Base-by-base conservation (phyloP, 2,113 vertebrate genomes). In the Todiramphus chloris region DNA sequence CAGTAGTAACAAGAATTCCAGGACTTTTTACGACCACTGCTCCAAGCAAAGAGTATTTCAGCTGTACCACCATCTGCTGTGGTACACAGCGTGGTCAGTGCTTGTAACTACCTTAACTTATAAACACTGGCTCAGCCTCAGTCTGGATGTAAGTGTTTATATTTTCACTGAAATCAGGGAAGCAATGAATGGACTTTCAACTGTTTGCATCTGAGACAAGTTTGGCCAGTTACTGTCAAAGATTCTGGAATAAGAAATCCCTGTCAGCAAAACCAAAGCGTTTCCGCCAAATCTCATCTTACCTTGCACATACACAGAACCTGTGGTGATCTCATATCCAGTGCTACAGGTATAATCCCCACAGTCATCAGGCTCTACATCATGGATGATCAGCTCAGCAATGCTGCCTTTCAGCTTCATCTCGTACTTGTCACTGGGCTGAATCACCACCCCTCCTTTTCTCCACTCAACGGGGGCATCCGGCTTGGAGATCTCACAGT, bases 261-360 rank as follows among this genome's bases (percentile, higher is more conserved):
- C 77, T 58, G 83, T 44, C 31, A 68, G 77, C 43, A 60, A 84
- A 82, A n/a, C 4, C 1, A 1, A 41, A 50, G 33, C 7, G 1
- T 33, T 82, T 68, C 56, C 39, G 35, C 14, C 73, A 8, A 1
- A 0, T 53, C 37, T 31, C 53, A 13, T 74, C 97, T 91, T 98
- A 99, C 99, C 99, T 99, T 99, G 98, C 67, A 99, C 98, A 28
- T 98, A 98, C 73, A 99, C 98, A 70, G 98, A 98, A 48, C 98
- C 98, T 11, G 98, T 98, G 72, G 99, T 99, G 91, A 98, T 98
- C 94, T 99, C 98, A 10, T 98, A 97, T 89, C 98, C 98, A 12
- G 98, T 98, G 89, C 98, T 98, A 93, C 99, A 99, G 44, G 99
- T 99, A 82, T 99, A 99, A 89, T 98, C 98, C 58, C 99, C 99